These are phyloP conservation scores for Drosophila kepulauana DNA, from an alignment of 1,140 invertebrate species.

Conservation along the genomic window DNA sequence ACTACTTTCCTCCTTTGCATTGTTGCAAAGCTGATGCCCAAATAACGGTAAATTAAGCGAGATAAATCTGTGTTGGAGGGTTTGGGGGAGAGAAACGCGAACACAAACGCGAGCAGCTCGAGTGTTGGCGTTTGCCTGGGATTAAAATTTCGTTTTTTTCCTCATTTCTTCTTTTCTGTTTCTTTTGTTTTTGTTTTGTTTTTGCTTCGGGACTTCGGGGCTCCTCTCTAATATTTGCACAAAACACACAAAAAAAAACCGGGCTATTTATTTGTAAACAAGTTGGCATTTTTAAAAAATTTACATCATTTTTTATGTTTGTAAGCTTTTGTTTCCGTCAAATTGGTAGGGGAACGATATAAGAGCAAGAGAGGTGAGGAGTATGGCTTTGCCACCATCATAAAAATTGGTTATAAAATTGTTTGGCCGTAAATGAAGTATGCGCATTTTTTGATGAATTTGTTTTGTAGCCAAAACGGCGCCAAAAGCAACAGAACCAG, in stretches of 20 bases:
- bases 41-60: slow-evolving; percentile 82
- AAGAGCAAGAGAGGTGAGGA: background rate
- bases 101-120: slow-evolving; percentile 11
- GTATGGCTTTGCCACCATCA: slow-evolving; percentile 36
- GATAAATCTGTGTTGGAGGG: slow-evolving; percentile 74
- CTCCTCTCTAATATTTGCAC: slow-evolving; percentile 50
- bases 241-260: slow-evolving; percentile 32
- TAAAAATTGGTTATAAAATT: slow-evolving; percentile 80
- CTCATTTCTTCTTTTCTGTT: slow-evolving; percentile 25
- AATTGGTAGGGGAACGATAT: background rate
- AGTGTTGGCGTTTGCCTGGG: slow-evolving; percentile 65
- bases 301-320: slow-evolving; percentile 68
- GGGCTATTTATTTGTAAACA: slow-evolving; percentile 79
- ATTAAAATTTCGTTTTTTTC: slow-evolving; percentile 65
- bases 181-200: slow-evolving; percentile 10
- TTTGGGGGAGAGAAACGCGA: background rate
- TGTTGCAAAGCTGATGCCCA: slow-evolving; percentile 79
- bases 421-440: slow-evolving; percentile 73
- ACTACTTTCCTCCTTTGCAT: slow-evolving; percentile 39
- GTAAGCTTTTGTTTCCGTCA: slow-evolving; percentile 22
- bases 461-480: slow-evolving; percentile 57
- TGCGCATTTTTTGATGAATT: slow-evolving; percentile 76
- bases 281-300: slow-evolving; percentile 72
- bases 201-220: slow-evolving; percentile 10
- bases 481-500: slow-evolving; percentile 24